Evolutionary conservation across 2,888 invertebrate genomes (phyloP), one percentile per base, ranked within the genome.

Genomic region (Tetropium fuscum): DNA sequence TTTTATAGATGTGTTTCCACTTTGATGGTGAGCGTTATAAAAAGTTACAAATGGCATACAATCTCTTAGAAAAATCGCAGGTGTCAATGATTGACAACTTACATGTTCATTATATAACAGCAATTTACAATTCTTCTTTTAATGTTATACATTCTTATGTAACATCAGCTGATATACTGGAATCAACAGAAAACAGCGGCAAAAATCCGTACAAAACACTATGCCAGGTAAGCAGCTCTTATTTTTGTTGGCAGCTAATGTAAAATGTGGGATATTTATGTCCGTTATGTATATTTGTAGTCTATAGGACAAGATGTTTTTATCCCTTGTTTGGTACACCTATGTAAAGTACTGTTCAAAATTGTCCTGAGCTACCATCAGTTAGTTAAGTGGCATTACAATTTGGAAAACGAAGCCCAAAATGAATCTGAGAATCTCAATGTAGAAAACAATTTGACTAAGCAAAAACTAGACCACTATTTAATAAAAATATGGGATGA

Each of bases 61-160:
- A 88, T 30, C 83, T 97, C 15, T 82, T 98, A 2, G 96, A 95
- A 0, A 98, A 98, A 81, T 94, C 93, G 0, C 90, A 96, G 81
- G 90, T 92, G 1, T 95, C 96, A 0, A 93, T 97, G 88, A 80
- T 81, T 36, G 97, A 98, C 79, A 96, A 97, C 78, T 81, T 98
- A 6, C 94, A 95, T 70, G 96, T 98, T 88, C 96, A 97, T 79
- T 97, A 95, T 74, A 93, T 95, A 0, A 95, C 95, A 32, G 93
- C 95, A 0, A 93, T 98, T 32, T 97, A 94, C 68, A 92, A 91
- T 62, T 88, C 90, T 0, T 90, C 94, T 0, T 87, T 85, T 63
- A 84, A 83, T 2, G 84, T 85, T 1, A 79, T 86, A 1, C 84
- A 81, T 70, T 85, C 82, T 47, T 87, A 81, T 74, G 83, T 81